phyloP scores from a whole-genome alignment of 2,888 invertebrate genomes.

The Acleris emargana region DNA sequence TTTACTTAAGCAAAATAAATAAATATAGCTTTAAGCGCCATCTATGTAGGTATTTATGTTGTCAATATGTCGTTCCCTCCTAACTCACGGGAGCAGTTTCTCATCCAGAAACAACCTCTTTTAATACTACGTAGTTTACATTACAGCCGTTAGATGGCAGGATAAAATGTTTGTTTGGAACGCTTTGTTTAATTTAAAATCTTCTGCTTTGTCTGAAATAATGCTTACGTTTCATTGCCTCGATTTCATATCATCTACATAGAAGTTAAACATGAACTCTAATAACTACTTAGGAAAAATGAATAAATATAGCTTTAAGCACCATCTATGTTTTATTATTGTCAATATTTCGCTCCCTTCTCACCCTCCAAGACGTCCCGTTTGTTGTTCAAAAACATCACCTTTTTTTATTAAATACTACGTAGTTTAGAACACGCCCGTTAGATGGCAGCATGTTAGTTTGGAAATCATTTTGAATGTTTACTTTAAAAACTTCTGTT shows the following conservation, averaged over 20 bases:
- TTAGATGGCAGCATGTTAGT: not conserved
- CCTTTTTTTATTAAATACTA: not conserved
- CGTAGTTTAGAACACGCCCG: not conserved
- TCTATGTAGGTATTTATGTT: conserved; percentile 4
- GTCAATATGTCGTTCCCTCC: not conserved
- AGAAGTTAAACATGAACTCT: no score
- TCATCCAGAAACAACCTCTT: not conserved
- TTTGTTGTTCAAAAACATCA: not conserved
- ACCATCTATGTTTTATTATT: conserved; percentile 17
- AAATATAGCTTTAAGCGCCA: not conserved
- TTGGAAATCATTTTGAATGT: no score
- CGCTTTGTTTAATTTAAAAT: no score
- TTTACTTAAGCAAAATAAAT: no score
- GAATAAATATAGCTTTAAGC: not conserved
- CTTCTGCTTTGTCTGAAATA: no score
- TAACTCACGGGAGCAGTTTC: not conserved
- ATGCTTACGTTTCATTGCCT: not conserved
- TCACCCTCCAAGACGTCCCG: not conserved
- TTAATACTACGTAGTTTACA: not conserved
- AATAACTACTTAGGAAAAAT: no score
- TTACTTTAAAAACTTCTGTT: no score
- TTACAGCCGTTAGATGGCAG: not conserved
- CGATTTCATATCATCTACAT: not conserved
- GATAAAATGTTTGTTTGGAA: no score
- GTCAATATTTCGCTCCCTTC: not conserved